These are phyloP conservation scores for Lepas anatifera DNA, from an alignment of 2,888 invertebrate genomes.

Conservation along the genomic window DNA sequence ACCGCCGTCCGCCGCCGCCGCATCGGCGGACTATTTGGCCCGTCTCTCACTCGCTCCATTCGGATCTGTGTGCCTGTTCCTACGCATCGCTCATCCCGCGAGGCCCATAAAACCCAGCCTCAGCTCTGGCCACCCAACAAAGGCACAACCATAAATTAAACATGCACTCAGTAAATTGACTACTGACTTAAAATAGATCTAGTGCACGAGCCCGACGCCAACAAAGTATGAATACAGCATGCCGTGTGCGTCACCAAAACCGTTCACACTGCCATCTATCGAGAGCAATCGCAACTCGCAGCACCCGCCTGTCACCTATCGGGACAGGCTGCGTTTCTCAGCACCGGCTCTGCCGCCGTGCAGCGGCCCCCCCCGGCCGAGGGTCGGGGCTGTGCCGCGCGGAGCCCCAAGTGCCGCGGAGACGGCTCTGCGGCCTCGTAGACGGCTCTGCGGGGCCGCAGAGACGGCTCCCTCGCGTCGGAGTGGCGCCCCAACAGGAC, in stretches of 20 bases:
- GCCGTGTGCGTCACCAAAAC: too few relatives aligned
- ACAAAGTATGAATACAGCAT: too few relatives aligned
- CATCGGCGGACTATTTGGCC: neutral
- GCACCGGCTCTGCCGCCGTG: neutral
- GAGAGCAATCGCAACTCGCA: neutral
- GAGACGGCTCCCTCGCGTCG: too few relatives aligned
- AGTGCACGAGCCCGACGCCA: too few relatives aligned
- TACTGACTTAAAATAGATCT: neutral
- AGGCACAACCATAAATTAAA: slow-evolving; percentile 11
- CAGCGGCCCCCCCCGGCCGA: neutral
- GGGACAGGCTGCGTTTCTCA: neutral
- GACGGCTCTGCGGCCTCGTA: too few relatives aligned
- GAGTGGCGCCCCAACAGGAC: too few relatives aligned
- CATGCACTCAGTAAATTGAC: slow-evolving; percentile 6
- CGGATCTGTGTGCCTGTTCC: too few relatives aligned
- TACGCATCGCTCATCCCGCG: too few relatives aligned
- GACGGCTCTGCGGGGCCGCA: too few relatives aligned
- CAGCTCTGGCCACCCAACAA: neutral
- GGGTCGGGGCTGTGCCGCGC: neutral
- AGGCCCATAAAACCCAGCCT: slow-evolving; percentile 5
- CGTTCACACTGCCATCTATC: neutral
- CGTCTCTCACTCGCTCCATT: neutral
- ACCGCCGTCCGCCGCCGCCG: neutral
- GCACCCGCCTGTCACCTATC: neutral
- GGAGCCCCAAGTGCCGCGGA: neutral